Evolutionary conservation across 2,113 vertebrate genomes (phyloP).

Genomic region (Megaleporinus macrocephalus): DNA sequence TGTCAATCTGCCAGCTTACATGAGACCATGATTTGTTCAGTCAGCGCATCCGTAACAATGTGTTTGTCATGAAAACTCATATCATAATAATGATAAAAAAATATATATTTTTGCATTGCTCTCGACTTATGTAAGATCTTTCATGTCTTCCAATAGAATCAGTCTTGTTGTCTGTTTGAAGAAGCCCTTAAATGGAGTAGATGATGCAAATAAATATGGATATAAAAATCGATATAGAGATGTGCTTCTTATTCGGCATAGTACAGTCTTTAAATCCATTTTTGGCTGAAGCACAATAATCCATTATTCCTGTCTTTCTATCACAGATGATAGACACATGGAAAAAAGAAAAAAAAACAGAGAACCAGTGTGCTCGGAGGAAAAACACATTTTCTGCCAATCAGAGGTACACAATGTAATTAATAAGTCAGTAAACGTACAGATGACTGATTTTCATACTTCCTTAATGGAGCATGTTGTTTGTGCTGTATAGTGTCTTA

Average conservation of each 20-base stretch:
- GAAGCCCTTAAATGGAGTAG: background rate
- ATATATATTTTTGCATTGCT: background rate
- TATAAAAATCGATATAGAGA: background rate
- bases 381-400: slow-evolving; percentile 51
- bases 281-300: background rate
- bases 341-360: no score
- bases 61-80: no score
- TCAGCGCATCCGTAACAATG: no score
- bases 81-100: no score
- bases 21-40: no score
- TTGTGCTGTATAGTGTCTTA: slow-evolving; percentile 43
- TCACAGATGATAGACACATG: no score
- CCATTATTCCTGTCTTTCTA: background rate
- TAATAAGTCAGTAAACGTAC: slow-evolving; percentile 71
- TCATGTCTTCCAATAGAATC: background rate
- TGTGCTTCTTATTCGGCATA: no score
- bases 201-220: background rate
- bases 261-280: background rate
- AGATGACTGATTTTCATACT: slow-evolving; percentile 58
- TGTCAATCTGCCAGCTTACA: no score
- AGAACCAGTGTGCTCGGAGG: slow-evolving; percentile 29
- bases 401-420: slow-evolving; percentile 32
- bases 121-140: background rate
- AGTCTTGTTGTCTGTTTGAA: background rate
- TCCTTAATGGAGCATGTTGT: slow-evolving; percentile 53